A percentile compares a stretch with the other conserved stretches of the same genome.
Conservation (phyloP, 1,140 invertebrate species). For the Meteorus sp. region DNA sequence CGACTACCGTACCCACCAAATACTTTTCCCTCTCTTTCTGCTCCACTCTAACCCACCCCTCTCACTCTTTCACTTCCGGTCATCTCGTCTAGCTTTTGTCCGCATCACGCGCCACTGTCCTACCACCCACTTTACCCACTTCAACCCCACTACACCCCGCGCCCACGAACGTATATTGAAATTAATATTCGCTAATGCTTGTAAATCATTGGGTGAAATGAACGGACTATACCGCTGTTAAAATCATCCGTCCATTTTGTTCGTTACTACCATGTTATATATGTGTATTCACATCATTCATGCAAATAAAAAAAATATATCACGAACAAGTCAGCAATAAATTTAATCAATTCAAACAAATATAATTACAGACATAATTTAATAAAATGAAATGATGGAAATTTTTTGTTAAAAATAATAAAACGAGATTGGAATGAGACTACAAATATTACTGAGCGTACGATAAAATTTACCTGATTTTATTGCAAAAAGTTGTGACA, state of each 20-base stretch:
- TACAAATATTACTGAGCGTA: too few relatives aligned
- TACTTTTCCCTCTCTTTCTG: constrained; percentile 24
- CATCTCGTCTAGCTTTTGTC: constrained; percentile 30
- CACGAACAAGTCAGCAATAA: not conserved
- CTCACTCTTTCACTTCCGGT: constrained; percentile 17
- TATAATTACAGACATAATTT: too few relatives aligned
- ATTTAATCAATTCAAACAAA: constrained; percentile 18
- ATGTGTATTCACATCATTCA: not conserved
- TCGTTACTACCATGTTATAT: constrained; percentile 3
- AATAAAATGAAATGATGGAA: too few relatives aligned
- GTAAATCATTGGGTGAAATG: constrained; percentile 50
- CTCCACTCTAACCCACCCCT: constrained; percentile 24
- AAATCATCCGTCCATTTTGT: constrained; percentile 29
- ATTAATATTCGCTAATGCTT: constrained; percentile 59
- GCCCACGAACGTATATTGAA: constrained; percentile 53
- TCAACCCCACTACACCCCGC: constrained; percentile 35
- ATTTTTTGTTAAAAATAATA: too few relatives aligned
- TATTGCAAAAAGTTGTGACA: too few relatives aligned
- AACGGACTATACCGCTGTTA: constrained; percentile 32
- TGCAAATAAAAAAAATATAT: too few relatives aligned
- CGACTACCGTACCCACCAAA: not conserved
- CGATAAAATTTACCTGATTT: too few relatives aligned
- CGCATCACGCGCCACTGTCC: constrained; percentile 40
- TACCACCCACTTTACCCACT: too few relatives aligned
- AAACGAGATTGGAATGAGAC: too few relatives aligned